Percentiles rank a stretch among this genome's conserved stretches.
Conservation (phyloP, 2,888 invertebrate species). For the Tenthredo notha region DNA sequence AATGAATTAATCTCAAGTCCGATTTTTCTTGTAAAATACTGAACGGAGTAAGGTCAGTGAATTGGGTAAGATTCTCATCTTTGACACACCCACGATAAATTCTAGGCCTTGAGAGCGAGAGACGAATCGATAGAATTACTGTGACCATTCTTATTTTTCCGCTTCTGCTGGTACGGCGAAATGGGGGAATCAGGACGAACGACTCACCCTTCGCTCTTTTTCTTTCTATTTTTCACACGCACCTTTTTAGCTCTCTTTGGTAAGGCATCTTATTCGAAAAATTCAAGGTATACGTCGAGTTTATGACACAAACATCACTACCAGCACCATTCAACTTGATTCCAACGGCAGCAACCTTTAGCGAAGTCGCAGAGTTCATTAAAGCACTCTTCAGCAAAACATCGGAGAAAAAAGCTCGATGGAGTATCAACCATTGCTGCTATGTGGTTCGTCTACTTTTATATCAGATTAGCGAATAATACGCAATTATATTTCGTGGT, state of each 20-base stretch:
- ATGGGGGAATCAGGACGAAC: constrained; percentile 5
- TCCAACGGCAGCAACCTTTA: constrained; percentile 81
- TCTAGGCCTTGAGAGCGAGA: not conserved
- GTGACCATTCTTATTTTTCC: constrained; percentile 6
- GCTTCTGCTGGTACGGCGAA: not conserved
- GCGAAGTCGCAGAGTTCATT: constrained; percentile 79
- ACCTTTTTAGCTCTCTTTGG: constrained; percentile 1
- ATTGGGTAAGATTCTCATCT: not conserved
- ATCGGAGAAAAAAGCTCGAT: constrained; percentile 77
- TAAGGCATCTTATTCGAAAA: constrained; percentile 12
- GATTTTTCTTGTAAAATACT: not conserved
- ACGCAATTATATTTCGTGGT: not conserved
- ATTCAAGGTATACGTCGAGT: constrained; percentile 83
- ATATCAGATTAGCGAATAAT: not conserved
- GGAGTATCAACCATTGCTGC: constrained; percentile 79
- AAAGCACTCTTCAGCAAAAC: constrained; percentile 75
- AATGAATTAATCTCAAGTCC: not conserved
- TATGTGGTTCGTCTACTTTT: constrained; percentile 71
- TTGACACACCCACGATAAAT: constrained; percentile 2
- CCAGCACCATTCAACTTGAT: constrained; percentile 88
- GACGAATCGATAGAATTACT: constrained; percentile 4
- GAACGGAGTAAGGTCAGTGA: not conserved
- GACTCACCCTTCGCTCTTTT: not conserved
- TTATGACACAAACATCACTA: constrained; percentile 85
- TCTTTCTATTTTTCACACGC: not conserved